Base-by-base conservation (phyloP, 2,797 vertebrate species). In the Amniataba percoides region DNA sequence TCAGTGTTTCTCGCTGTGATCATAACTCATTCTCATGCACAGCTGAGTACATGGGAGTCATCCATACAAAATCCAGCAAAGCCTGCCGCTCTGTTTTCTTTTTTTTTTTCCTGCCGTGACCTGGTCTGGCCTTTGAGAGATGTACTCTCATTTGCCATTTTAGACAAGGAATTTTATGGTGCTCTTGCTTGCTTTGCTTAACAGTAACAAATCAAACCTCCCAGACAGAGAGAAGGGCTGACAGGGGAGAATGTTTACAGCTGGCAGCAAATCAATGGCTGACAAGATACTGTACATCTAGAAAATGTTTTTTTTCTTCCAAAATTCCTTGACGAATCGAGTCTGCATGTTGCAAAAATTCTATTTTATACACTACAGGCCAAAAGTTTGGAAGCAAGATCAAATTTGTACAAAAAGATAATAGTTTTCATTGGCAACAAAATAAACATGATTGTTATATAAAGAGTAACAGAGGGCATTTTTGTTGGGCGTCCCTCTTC, bases 1-100 rank as follows among this genome's bases (percentile, higher is more conserved):
- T 80, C 75, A 51, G 68, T 72, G 57, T 75, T 81, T 86, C 86
- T 86, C 74, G 64, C 75, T 84, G 77, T 67, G 82, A 74, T 77
- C 83, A 74, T 93, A 92, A 92, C 80, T 93, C 89, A 88, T 88
- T 80, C 83, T 83, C 84, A 76, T 85, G 86, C 87, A 92, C 92
- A 93, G 92, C 91, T 92, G 93, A 92, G 83, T 83, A 78, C 78
- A 81, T 77, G 61, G 77, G 85, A 88, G 83, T 87, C 85, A 89
- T 91, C 89, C 87, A 79, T 88, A 83, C 86, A 82, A 90, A 92
- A 92, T 92, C 84, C 82, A 86, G 74, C 71, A 87, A 87, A 87
- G 80, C 87, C 87, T 59, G 60, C 77, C 59, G 82, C 61, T 81
- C 71, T 79, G 12, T 79, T 66, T 66, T 51, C 59, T 55, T 45